These are phyloP conservation scores for Periophthalmus modestus DNA, from an alignment of 2,113 vertebrate species.

Conservation along the genomic window DNA sequence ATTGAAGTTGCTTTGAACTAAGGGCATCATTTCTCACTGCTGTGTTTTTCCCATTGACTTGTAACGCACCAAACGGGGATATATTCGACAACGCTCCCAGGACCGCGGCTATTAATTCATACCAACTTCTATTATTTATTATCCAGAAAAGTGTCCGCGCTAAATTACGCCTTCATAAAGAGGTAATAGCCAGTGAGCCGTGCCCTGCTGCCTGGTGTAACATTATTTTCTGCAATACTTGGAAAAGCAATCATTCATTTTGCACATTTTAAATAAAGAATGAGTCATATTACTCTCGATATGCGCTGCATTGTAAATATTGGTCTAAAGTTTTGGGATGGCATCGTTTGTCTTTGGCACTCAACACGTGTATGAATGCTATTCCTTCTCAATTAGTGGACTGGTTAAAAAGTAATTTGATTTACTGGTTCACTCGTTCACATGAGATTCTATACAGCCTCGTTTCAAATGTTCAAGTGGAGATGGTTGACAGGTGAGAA, in stretches of 20 bases:
- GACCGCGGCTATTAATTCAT: slow-evolving; percentile 66
- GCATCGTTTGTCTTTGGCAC: slow-evolving; percentile 26
- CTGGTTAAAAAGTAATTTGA: not conserved
- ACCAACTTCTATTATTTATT: slow-evolving; percentile 74
- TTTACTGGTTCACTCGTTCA: too few species aligned
- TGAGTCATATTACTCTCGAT: slow-evolving; percentile 22
- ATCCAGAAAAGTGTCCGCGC: slow-evolving; percentile 59
- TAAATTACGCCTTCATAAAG: slow-evolving; percentile 68
- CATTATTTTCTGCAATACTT: slow-evolving; percentile 21
- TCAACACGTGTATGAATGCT: slow-evolving; percentile 5
- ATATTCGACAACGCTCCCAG: slow-evolving; percentile 25
- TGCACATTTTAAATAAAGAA: slow-evolving; percentile 40
- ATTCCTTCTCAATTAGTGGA: not conserved
- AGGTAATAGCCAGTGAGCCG: slow-evolving; percentile 57
- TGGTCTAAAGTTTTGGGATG: not conserved
- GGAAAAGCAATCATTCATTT: slow-evolving; percentile 38
- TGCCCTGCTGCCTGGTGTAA: slow-evolving; percentile 32
- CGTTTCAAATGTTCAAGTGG: too few species aligned
- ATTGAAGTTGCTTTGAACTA: slow-evolving; percentile 83
- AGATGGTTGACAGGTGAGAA: too few species aligned
- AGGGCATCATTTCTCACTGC: slow-evolving; percentile 76
- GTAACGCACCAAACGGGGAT: slow-evolving; percentile 53
- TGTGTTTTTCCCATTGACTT: slow-evolving; percentile 27
- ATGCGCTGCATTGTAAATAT: slow-evolving; percentile 23
- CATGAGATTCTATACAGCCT: too few species aligned